A percentile compares a stretch with the other conserved stretches of the same genome.
Evolutionary conservation across 1,140 invertebrate species (phyloP).

Genomic region (Saccostrea echinata): DNA sequence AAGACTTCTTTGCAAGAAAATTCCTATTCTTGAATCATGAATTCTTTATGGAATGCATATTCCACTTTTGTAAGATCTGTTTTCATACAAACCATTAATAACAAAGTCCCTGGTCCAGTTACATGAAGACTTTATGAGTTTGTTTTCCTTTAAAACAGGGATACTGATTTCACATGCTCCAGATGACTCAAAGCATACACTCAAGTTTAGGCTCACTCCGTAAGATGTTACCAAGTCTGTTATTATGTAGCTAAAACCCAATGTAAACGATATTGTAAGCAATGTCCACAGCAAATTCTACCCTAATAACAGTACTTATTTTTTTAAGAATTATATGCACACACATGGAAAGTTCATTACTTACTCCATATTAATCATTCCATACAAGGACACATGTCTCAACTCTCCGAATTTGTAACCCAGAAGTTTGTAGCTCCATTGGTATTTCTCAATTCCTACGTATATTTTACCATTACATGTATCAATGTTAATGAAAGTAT

Average conservation of each 20-base stretch:
- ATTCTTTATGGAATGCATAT: no score
- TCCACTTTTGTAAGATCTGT: not conserved
- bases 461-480: conserved; percentile 48
- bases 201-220: conserved; percentile 55
- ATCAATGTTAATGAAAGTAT: conserved; percentile 52
- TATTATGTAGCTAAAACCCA: conserved; percentile 35
- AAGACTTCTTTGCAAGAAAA: not conserved
- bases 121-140: conserved; percentile 41
- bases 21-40: no score
- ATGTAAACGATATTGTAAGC: not conserved
- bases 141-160: conserved; percentile 1
- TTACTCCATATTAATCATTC: conserved; percentile 50
- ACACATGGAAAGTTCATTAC: not conserved
- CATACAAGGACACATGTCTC: conserved; percentile 21
- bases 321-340: not conserved
- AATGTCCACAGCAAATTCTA: no score
- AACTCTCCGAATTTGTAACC: conserved; percentile 51
- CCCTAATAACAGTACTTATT: no score
- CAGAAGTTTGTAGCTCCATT: conserved; percentile 46
- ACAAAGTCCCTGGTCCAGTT: conserved; percentile 46
- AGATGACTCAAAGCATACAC: conserved; percentile 54
- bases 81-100: conserved; percentile 6
- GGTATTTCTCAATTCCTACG: conserved; percentile 53
- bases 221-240: conserved; percentile 26
- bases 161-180: conserved; percentile 46